Evolutionary conservation across 2,113 vertebrate genomes (phyloP).

Genomic region (Urocynchramus pylzowi): DNA sequence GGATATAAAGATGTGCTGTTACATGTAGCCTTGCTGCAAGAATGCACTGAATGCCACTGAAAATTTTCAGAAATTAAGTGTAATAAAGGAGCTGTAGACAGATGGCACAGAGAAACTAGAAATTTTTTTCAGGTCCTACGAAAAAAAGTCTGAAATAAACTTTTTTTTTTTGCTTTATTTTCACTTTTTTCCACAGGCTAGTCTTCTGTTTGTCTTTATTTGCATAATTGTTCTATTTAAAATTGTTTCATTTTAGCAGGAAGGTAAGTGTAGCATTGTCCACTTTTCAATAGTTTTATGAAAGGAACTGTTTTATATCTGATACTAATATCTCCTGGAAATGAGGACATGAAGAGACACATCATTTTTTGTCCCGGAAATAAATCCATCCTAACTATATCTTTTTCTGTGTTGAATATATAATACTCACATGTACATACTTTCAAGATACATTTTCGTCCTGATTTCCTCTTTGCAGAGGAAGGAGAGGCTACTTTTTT

Average conservation of each 20-base stretch:
- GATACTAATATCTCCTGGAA: background rate
- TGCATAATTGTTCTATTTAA: background rate
- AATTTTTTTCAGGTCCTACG: background rate
- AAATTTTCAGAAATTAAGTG: background rate
- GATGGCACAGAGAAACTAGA: background rate
- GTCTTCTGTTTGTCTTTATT: background rate
- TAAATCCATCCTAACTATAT: background rate
- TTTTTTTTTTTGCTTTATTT: background rate
- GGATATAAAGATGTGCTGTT: background rate
- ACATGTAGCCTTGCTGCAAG: background rate
- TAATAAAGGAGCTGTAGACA: background rate
- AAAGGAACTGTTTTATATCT: background rate
- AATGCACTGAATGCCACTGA: background rate
- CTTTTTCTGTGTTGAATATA: background rate
- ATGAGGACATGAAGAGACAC: background rate
- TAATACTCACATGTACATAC: background rate
- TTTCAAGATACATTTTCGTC: background rate
- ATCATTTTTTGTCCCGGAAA: background rate
- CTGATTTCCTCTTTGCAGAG: background rate
- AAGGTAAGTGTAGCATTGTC: background rate
- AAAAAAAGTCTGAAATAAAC: background rate
- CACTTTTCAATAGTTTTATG: background rate
- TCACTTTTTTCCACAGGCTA: background rate
- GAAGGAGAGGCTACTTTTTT: background rate
- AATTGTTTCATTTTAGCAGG: background rate